Evolutionary conservation across 2,888 invertebrate genomes (phyloP).

Genomic region (Agrochola litura): DNA sequence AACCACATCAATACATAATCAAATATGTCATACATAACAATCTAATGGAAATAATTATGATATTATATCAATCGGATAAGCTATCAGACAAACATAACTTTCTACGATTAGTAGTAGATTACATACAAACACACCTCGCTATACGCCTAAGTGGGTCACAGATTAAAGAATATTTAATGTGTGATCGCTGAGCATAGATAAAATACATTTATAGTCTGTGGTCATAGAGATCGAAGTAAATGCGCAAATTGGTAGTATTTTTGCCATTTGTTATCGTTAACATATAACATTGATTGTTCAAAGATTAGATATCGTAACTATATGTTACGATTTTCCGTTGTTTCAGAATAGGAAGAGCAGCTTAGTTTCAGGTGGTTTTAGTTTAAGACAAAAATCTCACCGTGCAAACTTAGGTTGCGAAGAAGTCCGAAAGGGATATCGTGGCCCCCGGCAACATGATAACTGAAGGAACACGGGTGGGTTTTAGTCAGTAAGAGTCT

Average conservation of each 20-base stretch:
- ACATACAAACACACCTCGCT: slow-evolving; percentile 9
- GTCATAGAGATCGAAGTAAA: slow-evolving; percentile 16
- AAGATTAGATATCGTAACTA: slow-evolving; percentile 4
- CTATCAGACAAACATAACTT: slow-evolving; percentile 12
- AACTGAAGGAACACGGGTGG: too few species aligned
- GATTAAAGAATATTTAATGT: slow-evolving; percentile 21
- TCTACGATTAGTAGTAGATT: slow-evolving; percentile 28
- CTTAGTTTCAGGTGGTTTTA: background rate
- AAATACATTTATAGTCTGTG: slow-evolving; percentile 3
- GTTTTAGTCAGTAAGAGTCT: too few species aligned
- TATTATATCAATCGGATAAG: slow-evolving; percentile 2
- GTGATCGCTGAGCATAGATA: slow-evolving; percentile 12
- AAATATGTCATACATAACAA: background rate
- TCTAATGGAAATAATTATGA: slow-evolving; percentile 16
- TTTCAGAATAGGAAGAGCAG: background rate
- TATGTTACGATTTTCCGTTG: slow-evolving; percentile 8
- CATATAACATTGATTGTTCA: slow-evolving; percentile 12
- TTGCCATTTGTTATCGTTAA: slow-evolving; percentile 22
- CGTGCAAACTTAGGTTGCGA: too few species aligned
- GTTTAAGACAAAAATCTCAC: background rate
- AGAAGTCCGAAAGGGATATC: too few species aligned
- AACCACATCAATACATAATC: background rate
- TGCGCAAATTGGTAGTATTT: slow-evolving; percentile 13
- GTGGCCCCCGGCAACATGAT: too few species aligned
- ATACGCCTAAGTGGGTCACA: slow-evolving; percentile 35